Base-by-base conservation (phyloP, 2,888 invertebrate genomes). In the Myathropa florea region DNA sequence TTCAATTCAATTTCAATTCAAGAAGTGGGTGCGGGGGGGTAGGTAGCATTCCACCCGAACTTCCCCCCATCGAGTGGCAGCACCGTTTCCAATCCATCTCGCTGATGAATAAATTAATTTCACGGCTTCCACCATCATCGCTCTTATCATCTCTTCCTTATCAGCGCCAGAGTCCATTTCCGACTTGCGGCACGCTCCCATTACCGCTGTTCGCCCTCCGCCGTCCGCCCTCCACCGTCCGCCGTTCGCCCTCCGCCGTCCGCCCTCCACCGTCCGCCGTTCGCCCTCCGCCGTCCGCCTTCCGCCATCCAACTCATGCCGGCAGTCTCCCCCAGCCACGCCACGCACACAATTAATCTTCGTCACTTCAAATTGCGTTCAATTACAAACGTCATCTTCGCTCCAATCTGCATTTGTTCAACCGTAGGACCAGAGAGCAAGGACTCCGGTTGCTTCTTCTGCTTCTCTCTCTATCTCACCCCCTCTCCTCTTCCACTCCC, bases 341-440 rank as follows among this genome's bases (percentile, higher is more conserved):
- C 28, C 28, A 18, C 39, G 23, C 24, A 10, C 7, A 10, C 53
- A 86, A 86, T 86, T 75, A 86, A 86, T 86, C 86, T 86, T 86
- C 86, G 78, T 86, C 86, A 83, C 65, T 83, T 70, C 61, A 71
- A 86, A 86, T 86, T 86, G 86, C 72, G 71, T 86, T 86, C 86
- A 86, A 86, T 86, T 86, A 86, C 86, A 67, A 86, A 86, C 75
- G 86, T 79, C 83, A 79, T 83, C 75, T 83, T 86, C 73, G 60
- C 70, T 78, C 59, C 67, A 73, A 82, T 85, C 82, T 78, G 72
- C 85, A 85, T 85, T 85, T 85, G 85, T 85, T 82, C 55, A 64
- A 70, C 63, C 55, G 18, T 24, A 59, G 70, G 36, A 36, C 28
- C 3, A 57, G 14, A 39, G 57, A 10, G 39, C 18, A 21, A 23